Base-by-base conservation (phyloP, 2,797 vertebrate genomes). In the Nyctalus aviator region DNA sequence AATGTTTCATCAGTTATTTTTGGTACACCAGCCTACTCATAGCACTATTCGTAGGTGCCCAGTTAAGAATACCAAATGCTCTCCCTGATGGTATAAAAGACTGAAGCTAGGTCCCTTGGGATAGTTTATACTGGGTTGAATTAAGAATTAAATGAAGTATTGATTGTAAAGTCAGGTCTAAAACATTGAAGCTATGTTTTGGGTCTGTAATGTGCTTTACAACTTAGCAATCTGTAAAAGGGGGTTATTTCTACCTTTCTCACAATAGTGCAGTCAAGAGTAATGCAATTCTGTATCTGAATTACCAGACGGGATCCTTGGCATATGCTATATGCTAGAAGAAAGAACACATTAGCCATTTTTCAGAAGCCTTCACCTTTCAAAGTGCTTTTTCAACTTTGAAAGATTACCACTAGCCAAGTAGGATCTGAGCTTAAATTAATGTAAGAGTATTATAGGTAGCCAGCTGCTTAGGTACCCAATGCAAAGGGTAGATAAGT, bases 141-240 rank as follows among this genome's bases (percentile, higher is more conserved):
- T 90, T 90, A 55, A 92, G 25, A 88, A 82, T 73, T 41, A 93
- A 87, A 85, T 69, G 35, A 25, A n/a, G 18, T 69, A 35, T 71
- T 88, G 48, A 92, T 66, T 66, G 0, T 59, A 81, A 82, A 25
- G 20, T n/a, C 6, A 15, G 27, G 35, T 59, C 57, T 85, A 55
- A 73, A 92, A 30, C 37, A 35, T 32, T 30, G 62, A 91, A 44
- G 48, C 41, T 75, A 64, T 35, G 79, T 82, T 50, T 41, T 25
- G 30, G 35, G 10, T 53, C 32, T 87, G 2, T 89, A 78, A 12
- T 20, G 75, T 89, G 66, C 78, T 81, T 72, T 81, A 32, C 85
- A 92, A n/a, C 46, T 92, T 53, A 68, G 46, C 82, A 62, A 0
- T 83, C 55, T 75, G 21, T 66, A 10, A 44, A 85, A 62, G 21